These are phyloP conservation scores for Penaeus chinensis DNA, from an alignment of 1,140 invertebrate species.

Conservation along the genomic window DNA sequence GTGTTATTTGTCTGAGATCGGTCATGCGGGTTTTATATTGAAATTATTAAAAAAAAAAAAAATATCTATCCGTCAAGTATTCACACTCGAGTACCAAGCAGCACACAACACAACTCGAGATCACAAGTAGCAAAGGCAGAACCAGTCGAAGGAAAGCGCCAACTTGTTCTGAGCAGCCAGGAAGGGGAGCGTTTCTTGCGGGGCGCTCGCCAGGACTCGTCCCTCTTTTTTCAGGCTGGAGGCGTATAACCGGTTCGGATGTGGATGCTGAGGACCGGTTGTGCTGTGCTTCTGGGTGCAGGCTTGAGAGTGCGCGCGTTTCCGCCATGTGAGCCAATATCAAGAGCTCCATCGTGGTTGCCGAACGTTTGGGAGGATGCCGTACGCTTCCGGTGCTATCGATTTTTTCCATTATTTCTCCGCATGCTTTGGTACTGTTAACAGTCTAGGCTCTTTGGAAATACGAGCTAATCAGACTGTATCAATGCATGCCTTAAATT, in stretches of 20 bases:
- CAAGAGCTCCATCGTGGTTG: conserved; percentile 54
- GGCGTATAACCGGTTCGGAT: conserved; percentile 63
- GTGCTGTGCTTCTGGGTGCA: conserved; percentile 56
- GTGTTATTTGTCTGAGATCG: too few relatives aligned
- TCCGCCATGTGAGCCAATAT: conserved; percentile 63
- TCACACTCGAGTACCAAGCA: too few relatives aligned
- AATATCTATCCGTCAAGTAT: too few relatives aligned
- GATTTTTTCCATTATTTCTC: not conserved
- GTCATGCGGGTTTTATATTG: too few relatives aligned
- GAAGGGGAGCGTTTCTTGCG: not conserved
- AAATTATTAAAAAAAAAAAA: too few relatives aligned
- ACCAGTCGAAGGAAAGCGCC: not conserved
- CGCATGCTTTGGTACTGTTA: not conserved
- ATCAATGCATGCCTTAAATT: not conserved
- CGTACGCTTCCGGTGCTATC: not conserved
- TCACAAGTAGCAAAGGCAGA: not conserved
- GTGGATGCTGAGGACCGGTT: conserved; percentile 55
- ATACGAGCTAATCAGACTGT: not conserved
- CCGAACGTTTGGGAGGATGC: conserved; percentile 44
- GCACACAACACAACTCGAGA: too few relatives aligned
- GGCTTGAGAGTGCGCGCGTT: conserved; percentile 54
- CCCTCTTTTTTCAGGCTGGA: conserved; percentile 20
- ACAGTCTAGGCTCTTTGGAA: not conserved
- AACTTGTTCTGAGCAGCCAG: not conserved
- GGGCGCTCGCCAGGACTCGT: conserved; percentile 14